These are phyloP conservation scores for Xenotilapia leptura DNA, from an alignment of 2,113 vertebrate genomes.

Conservation along the genomic window DNA sequence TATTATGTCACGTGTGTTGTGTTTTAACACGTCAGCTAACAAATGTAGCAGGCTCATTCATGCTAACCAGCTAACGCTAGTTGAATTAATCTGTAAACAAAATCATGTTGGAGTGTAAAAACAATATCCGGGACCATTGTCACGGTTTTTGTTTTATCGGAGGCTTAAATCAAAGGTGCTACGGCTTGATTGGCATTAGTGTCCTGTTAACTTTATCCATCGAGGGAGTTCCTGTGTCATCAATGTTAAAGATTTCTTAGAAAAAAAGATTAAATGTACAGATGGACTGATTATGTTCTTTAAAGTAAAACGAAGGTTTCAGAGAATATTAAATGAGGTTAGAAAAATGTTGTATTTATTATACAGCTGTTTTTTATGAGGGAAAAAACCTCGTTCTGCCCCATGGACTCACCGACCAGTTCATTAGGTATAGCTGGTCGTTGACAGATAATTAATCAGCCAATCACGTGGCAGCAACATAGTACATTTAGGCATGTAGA, in stretches of 20 bases:
- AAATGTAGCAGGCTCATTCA: not conserved
- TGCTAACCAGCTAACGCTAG: conserved; percentile 7
- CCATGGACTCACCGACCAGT: not conserved
- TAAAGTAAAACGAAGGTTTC: not conserved
- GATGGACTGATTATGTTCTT: fast-evolving
- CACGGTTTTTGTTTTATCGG: not conserved
- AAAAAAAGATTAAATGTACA: not conserved
- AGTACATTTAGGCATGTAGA: not conserved
- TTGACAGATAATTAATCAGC: not conserved
- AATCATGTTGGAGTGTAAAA: not conserved
- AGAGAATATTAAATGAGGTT: not conserved
- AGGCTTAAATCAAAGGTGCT: not conserved
- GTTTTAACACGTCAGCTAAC: not conserved
- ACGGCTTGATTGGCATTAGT: not conserved
- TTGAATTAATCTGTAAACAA: not conserved
- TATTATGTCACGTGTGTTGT: not conserved
- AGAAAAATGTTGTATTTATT: not conserved
- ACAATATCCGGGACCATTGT: not conserved
- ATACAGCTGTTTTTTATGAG: not conserved
- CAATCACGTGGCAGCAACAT: not conserved
- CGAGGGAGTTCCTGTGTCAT: not conserved
- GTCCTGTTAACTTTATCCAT: not conserved
- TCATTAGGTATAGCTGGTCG: not conserved
- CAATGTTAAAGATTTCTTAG: not conserved
- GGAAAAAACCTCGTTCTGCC: not conserved